Percentiles rank a stretch among this genome's conserved stretches.
phyloP scores from a whole-genome alignment of 2,113 vertebrate species.

The Apistogramma diplotaenia region DNA sequence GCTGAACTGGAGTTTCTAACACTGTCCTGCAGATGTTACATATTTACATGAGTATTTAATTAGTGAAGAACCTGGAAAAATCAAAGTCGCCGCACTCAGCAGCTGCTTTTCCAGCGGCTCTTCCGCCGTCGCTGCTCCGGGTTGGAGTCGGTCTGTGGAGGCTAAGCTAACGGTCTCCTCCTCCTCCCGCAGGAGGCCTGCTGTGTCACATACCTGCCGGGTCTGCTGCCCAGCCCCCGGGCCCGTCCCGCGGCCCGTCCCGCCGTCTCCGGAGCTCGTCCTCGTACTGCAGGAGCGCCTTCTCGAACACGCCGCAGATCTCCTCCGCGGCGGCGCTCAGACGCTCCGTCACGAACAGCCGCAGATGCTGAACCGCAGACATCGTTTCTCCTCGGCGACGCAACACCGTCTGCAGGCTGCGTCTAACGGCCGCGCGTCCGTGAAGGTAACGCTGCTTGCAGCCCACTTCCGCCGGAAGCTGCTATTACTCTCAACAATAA shows the following conservation, averaged over 20 bases:
- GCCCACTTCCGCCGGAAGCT: not conserved
- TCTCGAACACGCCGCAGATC: not conserved
- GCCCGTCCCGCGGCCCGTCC: not conserved
- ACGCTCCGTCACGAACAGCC: not conserved
- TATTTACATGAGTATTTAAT: not conserved
- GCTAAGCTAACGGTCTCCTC: rapidly evolving
- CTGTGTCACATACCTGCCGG: not conserved
- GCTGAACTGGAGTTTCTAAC: not conserved
- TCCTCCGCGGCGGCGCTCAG: not conserved
- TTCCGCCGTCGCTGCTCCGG: not conserved
- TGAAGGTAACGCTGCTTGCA: rapidly evolving
- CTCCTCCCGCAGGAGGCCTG: not conserved
- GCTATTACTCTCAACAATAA: not conserved
- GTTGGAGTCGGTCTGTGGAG: rapidly evolving
- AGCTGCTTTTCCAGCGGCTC: not conserved
- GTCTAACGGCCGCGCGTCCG: rapidly evolving
- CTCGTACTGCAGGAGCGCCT: not conserved
- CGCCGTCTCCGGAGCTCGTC: not conserved
- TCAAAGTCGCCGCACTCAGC: not conserved
- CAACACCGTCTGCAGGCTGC: not conserved
- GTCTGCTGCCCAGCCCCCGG: not conserved
- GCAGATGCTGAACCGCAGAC: not conserved
- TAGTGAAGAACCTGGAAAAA: not conserved
- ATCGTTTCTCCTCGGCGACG: not conserved
- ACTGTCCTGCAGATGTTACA: not conserved